Percentiles rank a stretch among this genome's conserved stretches.
These are phyloP conservation scores for Zonotrichia leucophrys DNA, from an alignment of 2,113 vertebrate genomes.

Conservation along the genomic window DNA sequence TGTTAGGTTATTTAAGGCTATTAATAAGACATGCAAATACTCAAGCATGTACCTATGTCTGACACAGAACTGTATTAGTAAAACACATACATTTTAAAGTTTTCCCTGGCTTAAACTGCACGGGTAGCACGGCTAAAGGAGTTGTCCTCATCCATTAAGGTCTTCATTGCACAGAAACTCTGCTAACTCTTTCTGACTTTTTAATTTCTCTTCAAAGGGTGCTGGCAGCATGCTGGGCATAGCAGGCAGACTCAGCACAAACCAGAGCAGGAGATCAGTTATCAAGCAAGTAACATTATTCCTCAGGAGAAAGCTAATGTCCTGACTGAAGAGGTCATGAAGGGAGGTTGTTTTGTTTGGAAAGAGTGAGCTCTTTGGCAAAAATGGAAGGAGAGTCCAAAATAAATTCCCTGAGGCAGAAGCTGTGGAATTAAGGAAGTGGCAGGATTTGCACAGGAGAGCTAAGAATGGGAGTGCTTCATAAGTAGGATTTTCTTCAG, in stretches of 20 bases:
- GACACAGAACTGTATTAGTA: not conserved
- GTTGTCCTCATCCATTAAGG: not conserved
- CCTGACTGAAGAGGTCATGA: slow-evolving; percentile 50
- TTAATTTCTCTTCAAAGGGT: not conserved
- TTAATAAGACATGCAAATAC: slow-evolving; percentile 42
- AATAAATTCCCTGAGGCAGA: slow-evolving; percentile 56
- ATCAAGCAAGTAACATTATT: slow-evolving; percentile 28
- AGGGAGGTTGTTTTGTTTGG: slow-evolving; percentile 48
- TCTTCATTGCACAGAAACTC: not conserved
- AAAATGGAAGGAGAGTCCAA: slow-evolving; percentile 20
- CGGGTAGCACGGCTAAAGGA: not conserved
- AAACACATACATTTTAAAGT: slow-evolving; percentile 5
- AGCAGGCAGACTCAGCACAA: not conserved
- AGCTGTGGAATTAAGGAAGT: slow-evolving; percentile 38
- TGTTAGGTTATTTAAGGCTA: slow-evolving; percentile 59
- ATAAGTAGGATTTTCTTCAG: not conserved
- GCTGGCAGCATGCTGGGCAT: not conserved
- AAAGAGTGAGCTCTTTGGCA: slow-evolving; percentile 17
- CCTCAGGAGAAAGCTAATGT: slow-evolving; percentile 24
- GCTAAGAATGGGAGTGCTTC: not conserved
- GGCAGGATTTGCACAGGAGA: not conserved
- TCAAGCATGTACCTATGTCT: not conserved
- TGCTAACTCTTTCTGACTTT: not conserved
- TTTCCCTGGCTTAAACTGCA: not conserved
- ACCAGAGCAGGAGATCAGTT: not conserved